Conservation (phyloP, 2,797 vertebrate species). For the Melopsittacus undulatus region DNA sequence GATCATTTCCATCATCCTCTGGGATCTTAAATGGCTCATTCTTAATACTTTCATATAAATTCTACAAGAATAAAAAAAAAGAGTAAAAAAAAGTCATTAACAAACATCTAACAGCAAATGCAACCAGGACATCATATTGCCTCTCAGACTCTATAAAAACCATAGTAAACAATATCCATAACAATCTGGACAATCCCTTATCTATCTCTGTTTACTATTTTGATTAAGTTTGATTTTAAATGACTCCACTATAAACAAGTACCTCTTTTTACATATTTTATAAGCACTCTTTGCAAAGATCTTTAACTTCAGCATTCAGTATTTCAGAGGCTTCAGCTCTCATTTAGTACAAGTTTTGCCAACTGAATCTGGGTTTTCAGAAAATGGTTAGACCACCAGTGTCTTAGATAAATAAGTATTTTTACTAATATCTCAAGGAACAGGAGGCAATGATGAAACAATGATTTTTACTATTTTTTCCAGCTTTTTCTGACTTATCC, state of each 20-base stretch:
- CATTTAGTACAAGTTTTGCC: background rate
- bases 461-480: background rate
- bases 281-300: background rate
- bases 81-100: slow-evolving; percentile 8
- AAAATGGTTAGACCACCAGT: background rate
- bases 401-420: background rate
- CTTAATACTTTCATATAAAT: slow-evolving; percentile 98
- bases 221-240: background rate
- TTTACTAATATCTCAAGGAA: background rate
- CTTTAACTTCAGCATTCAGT: background rate
- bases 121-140: background rate
- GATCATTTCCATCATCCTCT: slow-evolving; percentile 96
- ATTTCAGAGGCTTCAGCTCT: background rate
- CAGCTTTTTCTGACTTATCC: background rate
- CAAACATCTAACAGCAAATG: background rate
- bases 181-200: background rate
- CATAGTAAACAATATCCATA: background rate
- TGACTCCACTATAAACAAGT: background rate
- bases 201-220: background rate
- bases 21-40: slow-evolving; percentile 98
- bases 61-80: slow-evolving; percentile 77
- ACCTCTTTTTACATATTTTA: background rate
- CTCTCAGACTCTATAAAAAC: background rate
- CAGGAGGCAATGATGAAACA: background rate
- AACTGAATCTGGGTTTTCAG: background rate